Percentiles rank a stretch among this genome's conserved stretches.
Conservation (phyloP, 2,888 invertebrate species). For the Lepidonotus clava region DNA sequence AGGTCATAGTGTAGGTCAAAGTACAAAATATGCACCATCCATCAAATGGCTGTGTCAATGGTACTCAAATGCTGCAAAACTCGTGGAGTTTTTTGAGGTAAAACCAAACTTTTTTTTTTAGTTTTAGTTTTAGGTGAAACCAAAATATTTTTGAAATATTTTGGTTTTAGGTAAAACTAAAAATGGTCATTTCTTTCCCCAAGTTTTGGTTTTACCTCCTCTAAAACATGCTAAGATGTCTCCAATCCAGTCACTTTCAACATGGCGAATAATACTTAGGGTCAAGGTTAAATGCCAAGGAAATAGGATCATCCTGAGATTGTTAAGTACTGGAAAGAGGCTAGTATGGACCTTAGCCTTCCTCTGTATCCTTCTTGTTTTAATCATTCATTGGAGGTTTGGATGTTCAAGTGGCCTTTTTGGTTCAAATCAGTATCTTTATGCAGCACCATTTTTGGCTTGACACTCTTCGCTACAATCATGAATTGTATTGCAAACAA, state of each 20-base stretch:
- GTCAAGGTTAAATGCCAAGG: neutral
- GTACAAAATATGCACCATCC: conserved; percentile 28
- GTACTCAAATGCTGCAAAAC: conserved; percentile 19
- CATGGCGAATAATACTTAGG: conserved; percentile 40
- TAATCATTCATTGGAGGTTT: neutral
- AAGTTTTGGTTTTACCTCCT: no score
- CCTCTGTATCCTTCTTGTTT: neutral
- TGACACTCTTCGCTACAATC: no score
- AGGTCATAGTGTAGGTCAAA: neutral
- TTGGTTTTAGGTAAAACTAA: no score
- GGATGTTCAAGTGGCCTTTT: conserved; percentile 22
- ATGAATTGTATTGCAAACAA: no score
- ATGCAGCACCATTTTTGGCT: conserved; percentile 31
- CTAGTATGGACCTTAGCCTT: neutral
- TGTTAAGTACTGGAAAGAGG: neutral
- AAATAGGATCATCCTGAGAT: conserved; percentile 6
- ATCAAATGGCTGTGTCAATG: neutral
- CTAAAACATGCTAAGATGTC: neutral
- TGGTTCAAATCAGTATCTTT: neutral
- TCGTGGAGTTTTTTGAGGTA: no score
- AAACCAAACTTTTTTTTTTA: no score
- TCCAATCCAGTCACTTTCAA: neutral
- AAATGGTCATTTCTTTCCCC: no score
- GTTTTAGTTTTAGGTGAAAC: no score
- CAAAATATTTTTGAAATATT: no score